phyloP scores from a whole-genome alignment of 2,888 invertebrate species.

The Zygaena filipendulae region DNA sequence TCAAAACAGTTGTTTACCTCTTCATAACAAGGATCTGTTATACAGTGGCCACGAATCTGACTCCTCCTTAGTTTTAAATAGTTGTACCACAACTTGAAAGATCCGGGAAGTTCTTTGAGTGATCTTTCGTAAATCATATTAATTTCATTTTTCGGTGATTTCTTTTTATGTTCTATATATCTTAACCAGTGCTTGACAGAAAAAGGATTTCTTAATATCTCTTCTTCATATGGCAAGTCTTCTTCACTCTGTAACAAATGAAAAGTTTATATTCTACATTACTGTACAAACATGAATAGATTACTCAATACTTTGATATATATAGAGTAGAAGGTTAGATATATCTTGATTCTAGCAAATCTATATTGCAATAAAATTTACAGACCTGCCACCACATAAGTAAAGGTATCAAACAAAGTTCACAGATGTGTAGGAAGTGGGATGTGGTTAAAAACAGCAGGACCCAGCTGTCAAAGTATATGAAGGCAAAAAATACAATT shows the following conservation, averaged over 20 bases:
- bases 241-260: conserved; percentile 80
- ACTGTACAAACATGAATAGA: neutral
- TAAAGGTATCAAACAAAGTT: too few species aligned
- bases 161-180: conserved; percentile 96
- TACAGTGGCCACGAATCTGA: conserved; percentile 84
- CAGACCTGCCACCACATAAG: too few species aligned
- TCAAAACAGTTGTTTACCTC: conserved; percentile 98
- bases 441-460: too few species aligned
- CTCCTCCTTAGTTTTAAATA: conserved; percentile 88
- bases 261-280: too few species aligned
- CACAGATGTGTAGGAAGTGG: too few species aligned
- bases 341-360: too few species aligned
- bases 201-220: conserved; percentile 96
- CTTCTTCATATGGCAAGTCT: conserved; percentile 98
- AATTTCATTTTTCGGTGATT: conserved; percentile 81
- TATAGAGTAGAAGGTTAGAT: too few species aligned
- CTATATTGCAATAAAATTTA: too few species aligned
- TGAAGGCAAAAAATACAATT: too few species aligned
- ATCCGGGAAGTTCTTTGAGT: conserved; percentile 95
- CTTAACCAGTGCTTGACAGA: conserved; percentile 98
- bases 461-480: too few species aligned
- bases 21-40: conserved; percentile 89
- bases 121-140: conserved; percentile 97
- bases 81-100: conserved; percentile 98
- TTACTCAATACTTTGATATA: too few species aligned